These are phyloP conservation scores for Callopanchax toddi DNA, from an alignment of 2,113 vertebrate species.

Conservation along the genomic window DNA sequence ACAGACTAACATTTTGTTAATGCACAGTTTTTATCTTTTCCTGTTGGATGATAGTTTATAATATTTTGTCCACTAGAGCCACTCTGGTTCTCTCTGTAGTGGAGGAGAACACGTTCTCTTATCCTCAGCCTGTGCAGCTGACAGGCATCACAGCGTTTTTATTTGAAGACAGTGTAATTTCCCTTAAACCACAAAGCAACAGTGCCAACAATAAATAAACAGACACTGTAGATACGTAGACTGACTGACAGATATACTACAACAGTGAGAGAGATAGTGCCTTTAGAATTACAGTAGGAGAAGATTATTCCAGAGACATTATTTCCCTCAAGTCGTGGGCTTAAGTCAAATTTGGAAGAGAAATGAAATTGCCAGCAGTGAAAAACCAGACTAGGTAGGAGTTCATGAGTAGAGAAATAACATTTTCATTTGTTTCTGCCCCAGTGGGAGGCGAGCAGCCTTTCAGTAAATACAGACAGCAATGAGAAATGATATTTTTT, in stretches of 20 bases:
- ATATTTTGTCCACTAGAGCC: constrained; percentile 39
- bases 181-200: constrained; percentile 86
- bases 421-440: constrained; percentile 99
- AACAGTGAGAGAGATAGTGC: constrained; percentile 70
- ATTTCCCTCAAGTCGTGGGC: constrained; percentile 98
- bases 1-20: constrained; percentile 25
- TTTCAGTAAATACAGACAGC: constrained; percentile 98
- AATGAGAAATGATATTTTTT: constrained; percentile 95
- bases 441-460: constrained; percentile 94
- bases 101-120: constrained; percentile 74
- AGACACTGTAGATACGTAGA: constrained; percentile 39
- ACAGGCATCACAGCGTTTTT: constrained; percentile 88
- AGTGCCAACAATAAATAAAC: constrained; percentile 77
- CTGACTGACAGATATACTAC: constrained; percentile 38
- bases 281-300: constrained; percentile 93
- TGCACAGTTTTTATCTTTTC: no score
- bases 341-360: constrained; percentile 98
- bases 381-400: constrained; percentile 97
- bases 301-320: constrained; percentile 98
- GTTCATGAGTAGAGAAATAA: constrained; percentile 99
- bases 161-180: constrained; percentile 89
- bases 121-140: constrained; percentile 80
- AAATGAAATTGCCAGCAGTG: constrained; percentile 99
- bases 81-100: constrained; percentile 13
- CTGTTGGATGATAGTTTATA: constrained; percentile 24